Conservation (phyloP, 2,113 vertebrate genomes). For the Salvelinus namaycush region DNA sequence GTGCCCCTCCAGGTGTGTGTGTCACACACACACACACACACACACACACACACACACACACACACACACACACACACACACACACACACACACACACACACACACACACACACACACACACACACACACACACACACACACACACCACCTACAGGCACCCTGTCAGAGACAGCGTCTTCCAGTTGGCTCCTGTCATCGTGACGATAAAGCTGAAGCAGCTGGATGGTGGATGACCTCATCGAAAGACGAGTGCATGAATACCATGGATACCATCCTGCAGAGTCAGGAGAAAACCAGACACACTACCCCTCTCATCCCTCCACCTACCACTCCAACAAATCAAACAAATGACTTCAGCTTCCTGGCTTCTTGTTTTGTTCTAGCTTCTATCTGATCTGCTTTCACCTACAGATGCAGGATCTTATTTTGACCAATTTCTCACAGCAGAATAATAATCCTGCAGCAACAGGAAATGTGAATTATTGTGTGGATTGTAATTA, state of each 20-base stretch:
- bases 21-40: slow-evolving; percentile 13
- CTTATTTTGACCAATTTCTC: too few relatives aligned
- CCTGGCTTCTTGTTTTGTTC: too few relatives aligned
- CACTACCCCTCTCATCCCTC: too few relatives aligned
- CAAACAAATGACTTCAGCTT: too few relatives aligned
- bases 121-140: slow-evolving; percentile 9
- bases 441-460: too few relatives aligned
- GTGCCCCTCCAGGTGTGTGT: slow-evolving; percentile 44
- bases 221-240: not conserved
- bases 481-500: too few relatives aligned
- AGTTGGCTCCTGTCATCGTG: not conserved
- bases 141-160: slow-evolving; percentile 13
- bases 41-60: slow-evolving; percentile 5
- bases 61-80: slow-evolving; percentile 7
- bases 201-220: not conserved
- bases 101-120: slow-evolving; percentile 14
- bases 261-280: not conserved
- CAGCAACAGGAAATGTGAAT: too few relatives aligned
- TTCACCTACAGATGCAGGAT: too few relatives aligned
- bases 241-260: not conserved
- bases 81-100: slow-evolving; percentile 14
- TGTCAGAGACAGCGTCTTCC: not conserved
- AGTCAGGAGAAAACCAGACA: too few relatives aligned
- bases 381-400: too few relatives aligned
- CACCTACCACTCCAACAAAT: too few relatives aligned